Percentiles rank a stretch among this genome's conserved stretches.
Conservation (phyloP, 2,888 invertebrate species). For the Adelognathus sp. region DNA sequence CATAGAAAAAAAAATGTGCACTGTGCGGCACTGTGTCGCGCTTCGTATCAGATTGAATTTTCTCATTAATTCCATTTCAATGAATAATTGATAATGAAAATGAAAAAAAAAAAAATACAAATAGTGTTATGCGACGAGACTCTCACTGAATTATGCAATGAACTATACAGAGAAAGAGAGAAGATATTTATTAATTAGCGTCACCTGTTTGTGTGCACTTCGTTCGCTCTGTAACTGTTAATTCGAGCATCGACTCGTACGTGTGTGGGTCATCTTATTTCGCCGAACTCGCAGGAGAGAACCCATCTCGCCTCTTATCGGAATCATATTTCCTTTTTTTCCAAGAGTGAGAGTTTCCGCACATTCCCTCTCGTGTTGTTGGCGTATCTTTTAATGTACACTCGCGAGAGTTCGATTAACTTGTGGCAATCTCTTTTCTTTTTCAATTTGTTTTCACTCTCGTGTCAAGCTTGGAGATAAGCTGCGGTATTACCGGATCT, state of each 20-base stretch:
- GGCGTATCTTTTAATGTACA: neutral
- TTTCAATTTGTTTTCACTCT: neutral
- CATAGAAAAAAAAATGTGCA: neutral
- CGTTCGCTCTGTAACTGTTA: neutral
- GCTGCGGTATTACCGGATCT: constrained; percentile 32
- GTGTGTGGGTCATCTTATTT: neutral
- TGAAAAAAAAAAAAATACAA: neutral
- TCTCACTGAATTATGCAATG: constrained; percentile 57
- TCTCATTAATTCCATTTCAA: neutral
- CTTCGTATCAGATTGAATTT: neutral
- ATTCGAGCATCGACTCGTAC: neutral
- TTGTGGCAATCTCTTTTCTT: constrained; percentile 27
- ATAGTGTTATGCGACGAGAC: constrained; percentile 40
- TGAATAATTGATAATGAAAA: neutral
- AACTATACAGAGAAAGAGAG: neutral
- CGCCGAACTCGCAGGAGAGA: neutral
- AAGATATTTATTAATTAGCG: constrained; percentile 58
- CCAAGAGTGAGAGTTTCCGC: neutral
- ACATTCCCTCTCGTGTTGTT: neutral
- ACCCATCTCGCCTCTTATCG: neutral
- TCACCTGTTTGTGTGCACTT: constrained; percentile 6
- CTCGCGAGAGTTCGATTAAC: constrained; percentile 43
- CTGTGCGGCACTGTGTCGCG: neutral
- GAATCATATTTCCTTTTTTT: neutral
- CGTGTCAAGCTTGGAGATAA: constrained; percentile 24